Base-by-base conservation (phyloP, 2,888 invertebrate genomes). In the Melinaea marsaeus region DNA sequence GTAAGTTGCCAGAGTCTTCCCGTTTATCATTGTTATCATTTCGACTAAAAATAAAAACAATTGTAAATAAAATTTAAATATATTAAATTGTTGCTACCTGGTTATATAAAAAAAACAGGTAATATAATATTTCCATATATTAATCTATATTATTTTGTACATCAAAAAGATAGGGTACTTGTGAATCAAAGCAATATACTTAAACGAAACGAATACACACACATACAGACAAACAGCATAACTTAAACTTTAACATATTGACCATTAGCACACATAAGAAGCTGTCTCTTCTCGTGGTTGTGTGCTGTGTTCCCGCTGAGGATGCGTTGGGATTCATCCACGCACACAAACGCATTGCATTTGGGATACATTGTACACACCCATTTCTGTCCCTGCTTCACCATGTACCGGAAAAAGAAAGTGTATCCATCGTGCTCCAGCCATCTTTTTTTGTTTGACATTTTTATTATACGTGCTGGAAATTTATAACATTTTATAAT, bases 201-300 rank as follows among this genome's bases (percentile, higher is more conserved):
- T 37, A 37, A 6, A 37, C 7, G 37, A 37, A 6, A 37, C 7
- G 7, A 42, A 0, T 2, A 9, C 9, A 9, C 2, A 42, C 42
- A 42, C 42, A 42, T 9, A 42, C 42, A 42, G 2, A 42, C 9
- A 42, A 42, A 42, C 9, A 42, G 0, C 42, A 37, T 7, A 37
- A 37, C 37, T 37, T 37, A 37, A 45, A 13, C 22, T 59, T 74
- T 74, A 13, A 75, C 61, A 61, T 78, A 81, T 69, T 66, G 75
- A 0, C 78, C 80, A 62, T 80, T 73, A 2, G 72, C n/a, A 60
- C 76, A 76, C 22, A 63, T 57, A 55, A 72, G 69, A 0, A 82
- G 32, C 0, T 9, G 46, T 5, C 63, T 69, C 55, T 67, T 75
- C 5, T 64, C 62, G 63, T 83, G 83, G 3, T 64, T 64, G 57